phyloP scores from a whole-genome alignment of 1,140 invertebrate species.

The Drosophila lacertosa region DNA sequence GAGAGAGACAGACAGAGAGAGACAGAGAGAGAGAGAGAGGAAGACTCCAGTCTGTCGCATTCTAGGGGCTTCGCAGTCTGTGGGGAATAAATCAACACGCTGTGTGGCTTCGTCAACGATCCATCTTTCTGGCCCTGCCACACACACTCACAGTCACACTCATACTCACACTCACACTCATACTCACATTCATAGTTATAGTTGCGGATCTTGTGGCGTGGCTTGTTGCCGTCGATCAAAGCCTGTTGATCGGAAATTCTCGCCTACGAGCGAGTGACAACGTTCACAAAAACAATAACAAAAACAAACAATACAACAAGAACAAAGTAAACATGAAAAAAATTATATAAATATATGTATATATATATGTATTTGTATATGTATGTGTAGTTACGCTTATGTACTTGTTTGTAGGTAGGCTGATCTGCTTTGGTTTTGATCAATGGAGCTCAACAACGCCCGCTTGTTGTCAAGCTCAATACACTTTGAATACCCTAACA shows the following conservation, averaged over 20 bases:
- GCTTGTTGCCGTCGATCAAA: conserved; percentile 76
- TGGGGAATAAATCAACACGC: conserved; percentile 83
- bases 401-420: conserved; percentile 13
- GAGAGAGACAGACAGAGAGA: conserved; percentile 27
- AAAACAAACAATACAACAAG: conserved; percentile 37
- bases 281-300: conserved; percentile 34
- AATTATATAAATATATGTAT: conserved; percentile 7
- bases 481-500: neutral
- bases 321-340: conserved; percentile 49
- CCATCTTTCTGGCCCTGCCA: conserved; percentile 55
- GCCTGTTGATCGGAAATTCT: conserved; percentile 80
- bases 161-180: neutral
- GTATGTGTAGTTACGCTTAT: neutral
- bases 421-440: conserved; percentile 57
- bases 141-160: neutral
- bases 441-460: conserved; percentile 57
- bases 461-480: conserved; percentile 14
- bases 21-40: conserved; percentile 21
- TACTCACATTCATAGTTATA: neutral
- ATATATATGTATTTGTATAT: conserved; percentile 11
- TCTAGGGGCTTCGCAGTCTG: conserved; percentile 54
- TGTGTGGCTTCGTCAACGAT: conserved; percentile 83
- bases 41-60: conserved; percentile 18
- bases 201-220: conserved; percentile 50
- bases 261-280: conserved; percentile 80